These are phyloP conservation scores for Dasysyrphus albostriatus DNA, from an alignment of 2,888 invertebrate species.

Conservation along the genomic window DNA sequence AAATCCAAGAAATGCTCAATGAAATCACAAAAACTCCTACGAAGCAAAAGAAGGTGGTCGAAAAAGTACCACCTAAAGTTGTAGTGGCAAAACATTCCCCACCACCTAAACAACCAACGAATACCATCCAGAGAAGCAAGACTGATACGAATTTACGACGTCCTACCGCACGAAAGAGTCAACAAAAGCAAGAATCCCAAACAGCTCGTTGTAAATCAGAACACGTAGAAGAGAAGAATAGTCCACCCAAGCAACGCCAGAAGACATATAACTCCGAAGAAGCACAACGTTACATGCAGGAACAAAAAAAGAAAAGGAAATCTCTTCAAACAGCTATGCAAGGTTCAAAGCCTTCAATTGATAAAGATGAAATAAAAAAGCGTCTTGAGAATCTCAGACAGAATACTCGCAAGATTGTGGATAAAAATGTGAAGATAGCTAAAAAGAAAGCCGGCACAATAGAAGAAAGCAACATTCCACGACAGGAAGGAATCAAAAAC, in stretches of 20 bases:
- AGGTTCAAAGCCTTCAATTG: slow-evolving; percentile 78
- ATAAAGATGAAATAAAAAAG: slow-evolving; percentile 83
- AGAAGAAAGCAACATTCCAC: background rate
- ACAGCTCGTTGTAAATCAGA: slow-evolving; percentile 65
- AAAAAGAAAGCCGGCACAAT: slow-evolving; percentile 70
- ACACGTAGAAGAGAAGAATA: slow-evolving; percentile 16
- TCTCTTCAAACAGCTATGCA: slow-evolving; percentile 73
- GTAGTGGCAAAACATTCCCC: background rate
- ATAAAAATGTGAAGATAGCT: slow-evolving; percentile 80
- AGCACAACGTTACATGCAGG: slow-evolving; percentile 85
- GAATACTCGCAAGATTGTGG: slow-evolving; percentile 83
- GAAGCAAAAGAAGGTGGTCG: slow-evolving; percentile 15
- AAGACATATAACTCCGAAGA: slow-evolving; percentile 84
- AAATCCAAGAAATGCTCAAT: slow-evolving; percentile 78
- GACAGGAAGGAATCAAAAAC: background rate
- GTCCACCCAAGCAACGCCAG: slow-evolving; percentile 44
- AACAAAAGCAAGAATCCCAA: slow-evolving; percentile 25
- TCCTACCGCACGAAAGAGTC: slow-evolving; percentile 43
- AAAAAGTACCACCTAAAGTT: background rate
- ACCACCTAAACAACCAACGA: slow-evolving; percentile 43
- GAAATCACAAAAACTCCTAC: slow-evolving; percentile 76
- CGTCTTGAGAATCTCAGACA: slow-evolving; percentile 84
- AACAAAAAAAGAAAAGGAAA: slow-evolving; percentile 85
- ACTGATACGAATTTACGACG: slow-evolving; percentile 73
- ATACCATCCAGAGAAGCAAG: slow-evolving; percentile 73